Evolutionary conservation across 2,888 invertebrate species (phyloP).

Genomic region (Tachina fera): DNA sequence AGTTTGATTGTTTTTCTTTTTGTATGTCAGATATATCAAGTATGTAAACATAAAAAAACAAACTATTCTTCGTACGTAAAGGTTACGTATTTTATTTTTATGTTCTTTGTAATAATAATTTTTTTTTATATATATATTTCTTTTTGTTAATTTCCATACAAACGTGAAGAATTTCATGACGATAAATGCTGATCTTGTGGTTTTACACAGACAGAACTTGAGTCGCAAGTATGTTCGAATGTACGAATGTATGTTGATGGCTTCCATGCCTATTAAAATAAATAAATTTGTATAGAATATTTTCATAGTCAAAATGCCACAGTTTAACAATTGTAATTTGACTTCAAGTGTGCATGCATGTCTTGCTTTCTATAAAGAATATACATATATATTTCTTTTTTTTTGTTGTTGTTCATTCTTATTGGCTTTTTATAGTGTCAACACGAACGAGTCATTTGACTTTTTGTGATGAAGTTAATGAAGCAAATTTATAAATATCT

Average conservation of each 20-base stretch:
- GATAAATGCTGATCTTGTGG: slow-evolving; percentile 60
- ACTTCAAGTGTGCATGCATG: slow-evolving; percentile 20
- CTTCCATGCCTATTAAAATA: slow-evolving; percentile 2
- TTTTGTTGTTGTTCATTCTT: not conserved
- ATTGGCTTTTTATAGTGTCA: slow-evolving; percentile 29
- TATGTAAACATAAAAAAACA: slow-evolving; percentile 14
- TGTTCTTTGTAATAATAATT: slow-evolving; percentile 18
- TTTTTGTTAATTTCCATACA: slow-evolving; percentile 30
- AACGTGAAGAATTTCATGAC: slow-evolving; percentile 49
- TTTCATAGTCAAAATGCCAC: slow-evolving; percentile 20
- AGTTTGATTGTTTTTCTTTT: slow-evolving; percentile 5
- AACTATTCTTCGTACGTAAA: slow-evolving; percentile 31
- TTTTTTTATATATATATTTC: slow-evolving; percentile 13
- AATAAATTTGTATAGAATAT: slow-evolving; percentile 43
- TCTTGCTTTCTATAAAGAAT: not conserved
- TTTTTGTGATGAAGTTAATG: slow-evolving; percentile 18
- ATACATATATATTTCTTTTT: not conserved
- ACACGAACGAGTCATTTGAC: slow-evolving; percentile 10
- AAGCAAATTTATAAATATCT: not conserved
- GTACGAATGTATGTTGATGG: not conserved
- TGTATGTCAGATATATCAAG: slow-evolving; percentile 21
- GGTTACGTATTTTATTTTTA: slow-evolving; percentile 47
- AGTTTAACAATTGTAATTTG: slow-evolving; percentile 37
- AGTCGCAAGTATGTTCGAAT: slow-evolving; percentile 6
- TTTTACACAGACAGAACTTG: slow-evolving; percentile 42